These are phyloP conservation scores for Rhea americana DNA, from an alignment of 2,113 vertebrate species.

Conservation along the genomic window DNA sequence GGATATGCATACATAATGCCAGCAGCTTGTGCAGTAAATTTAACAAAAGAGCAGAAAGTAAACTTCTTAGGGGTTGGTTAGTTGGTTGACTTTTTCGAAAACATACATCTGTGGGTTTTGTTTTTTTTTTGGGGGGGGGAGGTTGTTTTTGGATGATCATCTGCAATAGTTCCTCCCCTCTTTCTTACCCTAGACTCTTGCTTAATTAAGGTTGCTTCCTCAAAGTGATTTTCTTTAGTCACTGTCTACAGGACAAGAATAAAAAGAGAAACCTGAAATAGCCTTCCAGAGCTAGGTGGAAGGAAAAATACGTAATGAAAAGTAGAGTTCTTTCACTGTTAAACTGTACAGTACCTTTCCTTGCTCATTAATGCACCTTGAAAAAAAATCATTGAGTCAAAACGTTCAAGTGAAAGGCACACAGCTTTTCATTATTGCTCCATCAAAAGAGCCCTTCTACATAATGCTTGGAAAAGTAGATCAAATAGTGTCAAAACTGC, in stretches of 20 bases:
- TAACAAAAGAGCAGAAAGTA: not conserved
- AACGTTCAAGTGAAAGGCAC: not conserved
- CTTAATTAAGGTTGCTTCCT: constrained; percentile 1
- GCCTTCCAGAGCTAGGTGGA: not conserved
- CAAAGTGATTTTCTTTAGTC: not conserved
- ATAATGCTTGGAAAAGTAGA: not conserved
- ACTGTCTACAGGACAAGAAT: not conserved
- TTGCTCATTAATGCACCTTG: not conserved
- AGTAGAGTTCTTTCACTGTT: not conserved
- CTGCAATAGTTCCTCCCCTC: not conserved
- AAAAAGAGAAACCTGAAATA: not conserved
- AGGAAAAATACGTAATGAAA: not conserved
- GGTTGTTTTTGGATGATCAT: too few relatives aligned
- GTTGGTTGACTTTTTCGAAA: not conserved
- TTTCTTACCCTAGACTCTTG: not conserved
- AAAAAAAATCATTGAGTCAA: not conserved
- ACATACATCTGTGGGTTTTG: not conserved
- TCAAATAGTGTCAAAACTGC: not conserved
- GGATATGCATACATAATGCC: not conserved
- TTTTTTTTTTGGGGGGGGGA: not conserved
- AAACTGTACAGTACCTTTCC: not conserved
- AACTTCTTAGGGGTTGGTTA: not conserved
- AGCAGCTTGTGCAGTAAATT: not conserved
- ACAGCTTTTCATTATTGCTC: not conserved
- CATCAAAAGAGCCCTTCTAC: not conserved